Base-by-base conservation (phyloP, 2,888 invertebrate genomes). In the Idaea aversata region DNA sequence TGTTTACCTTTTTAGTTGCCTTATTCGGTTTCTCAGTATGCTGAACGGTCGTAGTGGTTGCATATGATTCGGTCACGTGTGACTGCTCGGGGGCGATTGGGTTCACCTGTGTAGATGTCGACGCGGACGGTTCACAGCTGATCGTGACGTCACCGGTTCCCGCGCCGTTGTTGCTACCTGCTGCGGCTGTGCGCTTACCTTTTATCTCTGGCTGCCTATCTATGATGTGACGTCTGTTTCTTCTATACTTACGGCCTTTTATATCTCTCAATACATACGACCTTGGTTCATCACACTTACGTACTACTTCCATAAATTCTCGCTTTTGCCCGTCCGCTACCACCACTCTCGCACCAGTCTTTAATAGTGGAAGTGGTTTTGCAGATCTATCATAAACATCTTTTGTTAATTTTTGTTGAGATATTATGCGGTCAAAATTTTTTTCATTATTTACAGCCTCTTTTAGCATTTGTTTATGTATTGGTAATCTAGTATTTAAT, bases 391-490 rank as follows among this genome's bases (percentile, higher is more conserved):
- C 57, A 57, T 57, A 57, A 15, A n/a, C 13, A 13, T n/a, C 13
- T 57, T 57, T 57, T n/a, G 4, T 57, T n/a, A 5, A 4, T 15
- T 57, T 13, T 57, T 57, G 57, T 57, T 57, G 13, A 5, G 15
- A 6, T 57, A 5, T 57, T n/a, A 57, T 57, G 13, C 15, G 15
- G 15, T 15, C 15, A 15, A 6, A 57, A 57, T 57, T 15, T n/a
- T 13, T n/a, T n/a, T 5, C 64, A 60, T 65, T 64, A 62, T 57
- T 13, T 10, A 13, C 15, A 4, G 15, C 13, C 57, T 13, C 15
- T 15, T 57, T 57, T 4, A 57, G 62, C 62, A 57, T 60, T 63
- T 47, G 16, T 34, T 63, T 47, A 59, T 15, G 59, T 6, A 16
- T 7, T 16, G 59, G 59, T 16, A 59, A 16, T 59, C 15, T 59